Evolutionary conservation across 2,113 vertebrate genomes (phyloP).

Genomic region (Anhinga anhinga): DNA sequence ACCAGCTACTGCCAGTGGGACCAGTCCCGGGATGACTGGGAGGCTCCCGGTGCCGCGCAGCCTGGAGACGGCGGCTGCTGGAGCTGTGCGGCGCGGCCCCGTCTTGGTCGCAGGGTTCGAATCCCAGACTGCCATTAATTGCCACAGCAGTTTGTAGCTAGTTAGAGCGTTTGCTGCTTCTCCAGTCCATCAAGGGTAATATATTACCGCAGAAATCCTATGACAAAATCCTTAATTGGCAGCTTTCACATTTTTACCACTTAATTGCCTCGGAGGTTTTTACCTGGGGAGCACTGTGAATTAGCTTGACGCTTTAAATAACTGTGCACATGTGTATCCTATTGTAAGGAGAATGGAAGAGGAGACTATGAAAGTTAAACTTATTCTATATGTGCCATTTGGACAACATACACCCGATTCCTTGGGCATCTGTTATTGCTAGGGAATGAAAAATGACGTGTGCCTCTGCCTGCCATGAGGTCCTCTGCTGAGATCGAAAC

Average conservation of each 20-base stretch:
- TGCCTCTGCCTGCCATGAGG: background rate
- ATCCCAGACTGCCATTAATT: background rate
- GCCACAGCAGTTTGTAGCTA: background rate
- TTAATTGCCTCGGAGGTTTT: background rate
- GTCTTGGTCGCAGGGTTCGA: rapidly evolving
- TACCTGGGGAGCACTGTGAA: background rate
- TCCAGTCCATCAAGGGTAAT: background rate
- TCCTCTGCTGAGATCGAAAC: background rate
- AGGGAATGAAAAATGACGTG: background rate
- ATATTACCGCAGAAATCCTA: background rate
- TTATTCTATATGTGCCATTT: background rate
- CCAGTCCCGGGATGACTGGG: background rate
- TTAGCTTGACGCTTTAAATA: background rate
- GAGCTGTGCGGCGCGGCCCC: background rate
- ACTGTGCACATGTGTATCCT: background rate
- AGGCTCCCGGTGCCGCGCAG: background rate
- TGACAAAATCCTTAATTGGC: background rate
- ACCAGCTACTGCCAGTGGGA: background rate
- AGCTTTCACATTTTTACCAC: background rate
- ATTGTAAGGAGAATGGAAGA: background rate
- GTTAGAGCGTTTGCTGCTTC: background rate
- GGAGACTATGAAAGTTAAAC: background rate
- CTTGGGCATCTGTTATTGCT: background rate
- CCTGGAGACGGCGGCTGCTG: background rate
- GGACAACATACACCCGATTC: background rate